phyloP scores from a whole-genome alignment of 1,140 invertebrate genomes.

The Drosophila athabasca region DNA sequence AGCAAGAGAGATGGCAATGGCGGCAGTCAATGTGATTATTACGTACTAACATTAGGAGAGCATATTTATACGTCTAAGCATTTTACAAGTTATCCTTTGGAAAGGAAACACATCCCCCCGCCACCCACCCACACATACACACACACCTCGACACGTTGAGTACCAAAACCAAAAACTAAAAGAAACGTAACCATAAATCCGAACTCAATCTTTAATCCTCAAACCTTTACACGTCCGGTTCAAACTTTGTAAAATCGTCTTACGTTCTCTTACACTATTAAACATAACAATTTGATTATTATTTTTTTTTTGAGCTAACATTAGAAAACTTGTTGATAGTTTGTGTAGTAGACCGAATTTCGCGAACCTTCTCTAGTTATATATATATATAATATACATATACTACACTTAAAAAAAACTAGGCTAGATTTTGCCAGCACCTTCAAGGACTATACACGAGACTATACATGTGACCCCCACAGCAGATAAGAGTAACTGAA shows the following conservation, averaged over 20 bases:
- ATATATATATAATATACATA: slow-evolving; percentile 36
- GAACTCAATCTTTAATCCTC: not conserved
- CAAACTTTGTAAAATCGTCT: slow-evolving; percentile 39
- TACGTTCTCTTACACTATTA: slow-evolving; percentile 40
- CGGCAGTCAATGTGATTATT: slow-evolving; percentile 77
- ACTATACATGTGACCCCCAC: not conserved
- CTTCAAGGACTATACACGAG: slow-evolving; percentile 6
- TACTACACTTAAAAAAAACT: slow-evolving; percentile 27
- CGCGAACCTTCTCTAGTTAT: slow-evolving; percentile 55
- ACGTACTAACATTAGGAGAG: slow-evolving; percentile 77
- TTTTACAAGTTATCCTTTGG: slow-evolving; percentile 62
- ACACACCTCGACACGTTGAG: not conserved
- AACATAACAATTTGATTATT: slow-evolving; percentile 38
- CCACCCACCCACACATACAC: slow-evolving; percentile 5
- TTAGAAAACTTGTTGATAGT: slow-evolving; percentile 70
- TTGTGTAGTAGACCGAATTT: slow-evolving; percentile 41
- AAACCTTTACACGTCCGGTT: not conserved
- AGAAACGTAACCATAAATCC: too few relatives aligned
- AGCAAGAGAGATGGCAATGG: slow-evolving; percentile 18
- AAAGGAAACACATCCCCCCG: slow-evolving; percentile 11
- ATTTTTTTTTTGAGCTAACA: slow-evolving; percentile 62
- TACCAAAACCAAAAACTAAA: too few relatives aligned
- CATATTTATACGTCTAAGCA: slow-evolving; percentile 79
- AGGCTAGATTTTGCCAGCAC: slow-evolving; percentile 37
- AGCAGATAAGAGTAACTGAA: slow-evolving; percentile 3